Base-by-base conservation (phyloP, 2,113 vertebrate species). In the Varanus komodoensis region DNA sequence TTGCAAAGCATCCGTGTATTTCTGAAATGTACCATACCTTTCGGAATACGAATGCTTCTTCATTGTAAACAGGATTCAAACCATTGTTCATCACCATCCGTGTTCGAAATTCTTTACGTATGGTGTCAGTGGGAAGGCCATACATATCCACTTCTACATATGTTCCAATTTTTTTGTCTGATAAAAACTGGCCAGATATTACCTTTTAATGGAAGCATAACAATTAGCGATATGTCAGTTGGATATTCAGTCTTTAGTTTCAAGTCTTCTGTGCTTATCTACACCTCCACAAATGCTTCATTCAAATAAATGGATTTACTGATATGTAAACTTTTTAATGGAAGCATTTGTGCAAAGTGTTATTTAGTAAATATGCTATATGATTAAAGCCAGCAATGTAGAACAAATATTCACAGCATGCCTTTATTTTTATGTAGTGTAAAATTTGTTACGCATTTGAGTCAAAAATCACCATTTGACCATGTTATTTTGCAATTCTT, bases 11-110 rank as follows among this genome's bases (percentile, higher is more conserved):
- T 29, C 34, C n/a, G 15, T 5, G 8, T 12, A 81, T 11, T 23
- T 2, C 67, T 64, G 38, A 91, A 89, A 88, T 8, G 34, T 15
- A 29, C 15, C 96, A 67, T 96, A 99, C 99, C 99, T 99, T 99
- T 93, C 99, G 98, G 92, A 99, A 99, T 29, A 99, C 99, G 21
- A 99, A 99, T 0, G 99, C 98, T 88, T 99, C 99, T 93, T 99
- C 99, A 21, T 99, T 99, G 98, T 99, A 99, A 74, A 98, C 98
- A 0, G 99, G 99, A 93, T 99, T 99, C 84, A 99, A 97, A 6
- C 99, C 99, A 4, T 99, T 99, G 98, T 99, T 99, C 99, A 99
- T 99, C 96, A 99, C 98, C 98, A 99, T 99, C 52, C 99, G 98
- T 0, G 99, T 99, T 84, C 98, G 98, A 93, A 99, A 99, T 94